Base-by-base conservation (phyloP, 2,888 invertebrate species). In the Rhagonycha lutea region DNA sequence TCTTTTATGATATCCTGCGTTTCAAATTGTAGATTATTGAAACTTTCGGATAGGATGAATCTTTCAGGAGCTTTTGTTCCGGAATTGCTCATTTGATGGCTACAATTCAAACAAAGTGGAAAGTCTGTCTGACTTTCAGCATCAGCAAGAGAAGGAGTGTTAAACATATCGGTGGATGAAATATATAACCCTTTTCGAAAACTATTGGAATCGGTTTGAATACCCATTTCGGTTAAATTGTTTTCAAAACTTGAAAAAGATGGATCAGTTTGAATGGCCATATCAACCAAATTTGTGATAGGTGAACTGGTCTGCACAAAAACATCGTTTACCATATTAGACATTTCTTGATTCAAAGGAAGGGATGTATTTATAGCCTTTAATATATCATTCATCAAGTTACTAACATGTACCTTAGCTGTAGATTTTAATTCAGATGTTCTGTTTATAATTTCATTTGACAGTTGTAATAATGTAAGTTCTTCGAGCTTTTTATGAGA, bases 21-120 rank as follows among this genome's bases (percentile, higher is more conserved):
- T 26, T 81, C 79, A 75, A 81, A 81, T 18, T 79, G 68, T 26
- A 81, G 62, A 32, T 74, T 73, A 71, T 81, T 81, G 26, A 81
- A 68, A 63, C 74, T 75, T 68, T 69, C 72, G 9, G 80, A 75
- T 14, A 80, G 72, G 14, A 70, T 47, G 60, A 71, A 74, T 26
- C 76, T 77, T 11, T 74, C 63, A 10, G 67, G 10, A 14, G 7
- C 2, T 12, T 65, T 65, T n/a, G 24, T 1, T 5, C 9, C 4
- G 10, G n/a, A 9, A 23, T 8, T 18, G 4, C 14, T n/a, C 14
- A 32, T 18, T 18, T 65, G 9, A 29, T 12, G 24, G 14, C 71
- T 68, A 70, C 81, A 80, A 26, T 81, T 77, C 14, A 63, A 32
- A 63, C 80, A 80, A 12, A 11, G 5, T 14, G 77, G 26, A 70